Conservation (phyloP, 2,797 vertebrate species). For the Spinus olivaceus region DNA sequence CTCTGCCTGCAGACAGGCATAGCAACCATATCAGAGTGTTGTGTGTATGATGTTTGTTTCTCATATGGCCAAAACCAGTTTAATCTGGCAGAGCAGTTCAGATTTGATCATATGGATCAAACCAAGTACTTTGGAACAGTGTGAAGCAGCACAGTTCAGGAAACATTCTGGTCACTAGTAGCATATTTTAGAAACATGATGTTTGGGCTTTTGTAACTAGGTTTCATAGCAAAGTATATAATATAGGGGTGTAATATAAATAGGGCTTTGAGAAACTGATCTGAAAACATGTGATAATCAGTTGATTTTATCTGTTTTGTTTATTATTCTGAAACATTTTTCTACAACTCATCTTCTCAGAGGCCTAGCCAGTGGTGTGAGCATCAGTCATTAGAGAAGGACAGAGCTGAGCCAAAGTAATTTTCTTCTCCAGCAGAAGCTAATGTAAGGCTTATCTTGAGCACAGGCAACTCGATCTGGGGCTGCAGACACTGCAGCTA, state of each 20-base stretch:
- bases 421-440: neutral
- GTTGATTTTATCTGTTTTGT: neutral
- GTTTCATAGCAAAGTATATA: neutral
- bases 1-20: neutral
- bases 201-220: neutral
- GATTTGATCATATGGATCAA: neutral
- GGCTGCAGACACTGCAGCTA: neutral
- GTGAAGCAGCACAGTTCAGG: neutral
- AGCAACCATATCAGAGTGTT: rapidly evolving
- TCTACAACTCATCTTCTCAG: neutral
- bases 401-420: neutral
- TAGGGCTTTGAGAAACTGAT: neutral
- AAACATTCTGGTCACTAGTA: neutral
- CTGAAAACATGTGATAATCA: neutral
- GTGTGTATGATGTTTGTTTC: neutral
- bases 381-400: neutral
- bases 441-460: neutral
- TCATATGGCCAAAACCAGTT: neutral
- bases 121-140: neutral
- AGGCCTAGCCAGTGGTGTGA: neutral
- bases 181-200: rapidly evolving
- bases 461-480: neutral
- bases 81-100: neutral
- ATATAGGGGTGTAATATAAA: neutral
- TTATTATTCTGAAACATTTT: neutral